Conservation (phyloP, 2,797 vertebrate species). For the Petrocephalus sullivani region DNA sequence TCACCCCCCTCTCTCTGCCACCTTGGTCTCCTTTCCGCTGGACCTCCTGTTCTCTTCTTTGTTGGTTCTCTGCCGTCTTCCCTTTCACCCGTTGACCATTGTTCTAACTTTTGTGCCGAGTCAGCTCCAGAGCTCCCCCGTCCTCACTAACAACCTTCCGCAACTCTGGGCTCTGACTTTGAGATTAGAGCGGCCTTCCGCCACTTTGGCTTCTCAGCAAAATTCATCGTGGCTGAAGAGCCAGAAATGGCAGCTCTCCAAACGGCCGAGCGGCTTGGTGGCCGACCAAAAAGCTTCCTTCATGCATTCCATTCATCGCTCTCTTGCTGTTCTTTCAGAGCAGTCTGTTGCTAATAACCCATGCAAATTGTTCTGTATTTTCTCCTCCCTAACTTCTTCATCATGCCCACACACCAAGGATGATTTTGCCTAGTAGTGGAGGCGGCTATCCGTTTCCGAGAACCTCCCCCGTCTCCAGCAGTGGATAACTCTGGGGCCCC, state of each 20-base stretch:
- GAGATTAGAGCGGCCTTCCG: background rate
- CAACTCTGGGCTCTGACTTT: background rate
- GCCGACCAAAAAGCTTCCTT: background rate
- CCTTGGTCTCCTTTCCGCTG: background rate
- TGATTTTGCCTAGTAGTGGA: background rate
- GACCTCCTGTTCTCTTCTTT: background rate
- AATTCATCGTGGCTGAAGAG: background rate
- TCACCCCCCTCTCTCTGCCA: background rate
- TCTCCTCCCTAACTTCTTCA: background rate
- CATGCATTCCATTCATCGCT: background rate
- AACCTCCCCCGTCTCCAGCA: background rate
- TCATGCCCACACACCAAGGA: background rate
- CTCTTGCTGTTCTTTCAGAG: background rate
- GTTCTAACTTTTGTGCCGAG: background rate
- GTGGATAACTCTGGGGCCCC: background rate
- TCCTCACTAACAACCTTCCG: background rate
- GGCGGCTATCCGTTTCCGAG: background rate
- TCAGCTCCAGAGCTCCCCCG: background rate
- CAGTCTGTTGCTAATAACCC: background rate
- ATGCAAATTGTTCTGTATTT: background rate
- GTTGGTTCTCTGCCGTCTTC: background rate
- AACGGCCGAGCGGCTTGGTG: background rate
- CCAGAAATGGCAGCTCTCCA: background rate
- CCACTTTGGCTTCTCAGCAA: background rate
- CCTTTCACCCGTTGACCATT: background rate